A percentile compares a stretch with the other conserved stretches of the same genome.
phyloP scores from a whole-genome alignment of 2,797 vertebrate species.

The Hybognathus amarus region DNA sequence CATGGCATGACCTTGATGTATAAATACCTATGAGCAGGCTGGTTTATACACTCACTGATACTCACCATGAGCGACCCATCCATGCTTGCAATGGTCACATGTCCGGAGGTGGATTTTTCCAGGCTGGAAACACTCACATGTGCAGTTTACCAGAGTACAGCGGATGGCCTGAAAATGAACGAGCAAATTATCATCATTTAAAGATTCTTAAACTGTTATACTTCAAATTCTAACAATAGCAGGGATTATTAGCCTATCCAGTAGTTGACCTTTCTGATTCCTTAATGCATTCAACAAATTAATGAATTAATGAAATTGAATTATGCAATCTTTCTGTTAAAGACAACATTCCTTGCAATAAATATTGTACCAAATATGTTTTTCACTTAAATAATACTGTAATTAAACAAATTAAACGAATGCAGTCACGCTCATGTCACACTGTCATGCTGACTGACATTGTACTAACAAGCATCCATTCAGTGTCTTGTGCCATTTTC shows the following conservation, averaged over 20 bases:
- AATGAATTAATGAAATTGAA: no score
- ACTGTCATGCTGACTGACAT: slow-evolving; percentile 14
- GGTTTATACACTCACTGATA: slow-evolving; percentile 3
- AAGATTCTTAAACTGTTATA: not conserved
- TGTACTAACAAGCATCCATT: not conserved
- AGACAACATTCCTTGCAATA: not conserved
- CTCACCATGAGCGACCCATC: slow-evolving; percentile 98
- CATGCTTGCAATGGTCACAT: slow-evolving; percentile 99
- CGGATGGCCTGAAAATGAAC: slow-evolving; percentile 88
- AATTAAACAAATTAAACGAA: slow-evolving; percentile 16
- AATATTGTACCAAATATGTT: not conserved
- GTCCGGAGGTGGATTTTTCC: slow-evolving; percentile 98
- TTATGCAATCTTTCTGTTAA: not conserved
- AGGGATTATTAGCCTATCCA: not conserved
- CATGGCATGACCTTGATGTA: not conserved
- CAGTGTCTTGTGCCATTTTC: slow-evolving; percentile 10
- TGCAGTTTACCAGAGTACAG: slow-evolving; percentile 99
- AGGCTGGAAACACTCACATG: slow-evolving; percentile 98
- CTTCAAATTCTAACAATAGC: not conserved
- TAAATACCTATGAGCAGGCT: not conserved
- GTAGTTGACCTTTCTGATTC: not conserved
- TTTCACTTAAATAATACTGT: not conserved
- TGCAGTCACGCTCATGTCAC: not conserved
- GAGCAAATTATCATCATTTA: not conserved
- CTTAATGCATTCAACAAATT: not conserved